Evolutionary conservation across 2,113 vertebrate species (phyloP).

Genomic region (Dascyllus trimaculatus): DNA sequence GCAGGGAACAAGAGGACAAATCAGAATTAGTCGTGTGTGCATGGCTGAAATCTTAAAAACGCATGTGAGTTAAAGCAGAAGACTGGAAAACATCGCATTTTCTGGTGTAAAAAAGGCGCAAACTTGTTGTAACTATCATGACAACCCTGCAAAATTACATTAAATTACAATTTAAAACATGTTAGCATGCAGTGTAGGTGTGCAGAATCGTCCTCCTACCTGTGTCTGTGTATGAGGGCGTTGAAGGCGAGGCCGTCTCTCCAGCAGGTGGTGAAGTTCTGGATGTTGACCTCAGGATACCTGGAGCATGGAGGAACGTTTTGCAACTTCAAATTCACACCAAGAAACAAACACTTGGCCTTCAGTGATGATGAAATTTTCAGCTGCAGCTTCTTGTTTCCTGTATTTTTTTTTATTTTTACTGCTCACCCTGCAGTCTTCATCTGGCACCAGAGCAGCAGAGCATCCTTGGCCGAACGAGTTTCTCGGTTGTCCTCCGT

Average conservation of each 20-base stretch:
- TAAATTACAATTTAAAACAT: background rate
- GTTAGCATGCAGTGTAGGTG: background rate
- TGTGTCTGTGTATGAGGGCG: constrained; percentile 95
- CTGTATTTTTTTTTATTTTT: background rate
- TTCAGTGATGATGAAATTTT: background rate
- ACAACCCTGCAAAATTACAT: background rate
- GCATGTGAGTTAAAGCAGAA: background rate
- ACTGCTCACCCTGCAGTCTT: constrained; percentile 91
- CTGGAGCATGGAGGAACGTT: constrained; percentile 71
- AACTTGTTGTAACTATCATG: too few relatives aligned
- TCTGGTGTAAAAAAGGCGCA: background rate
- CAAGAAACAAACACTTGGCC: background rate
- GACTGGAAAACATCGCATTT: background rate
- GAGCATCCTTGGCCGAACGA: constrained; percentile 94
- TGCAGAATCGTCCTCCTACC: constrained; percentile 84
- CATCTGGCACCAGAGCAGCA: constrained; percentile 98
- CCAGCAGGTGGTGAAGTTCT: constrained; percentile 98
- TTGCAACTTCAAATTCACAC: background rate
- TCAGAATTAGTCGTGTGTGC: background rate
- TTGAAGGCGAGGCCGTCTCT: constrained; percentile 95
- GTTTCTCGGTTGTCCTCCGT: constrained; percentile 97
- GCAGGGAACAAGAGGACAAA: background rate
- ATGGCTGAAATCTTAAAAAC: background rate
- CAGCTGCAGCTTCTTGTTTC: background rate
- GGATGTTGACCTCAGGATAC: constrained; percentile 95